phyloP scores from a whole-genome alignment of 1,140 invertebrate genomes.

The Pogonus chalceus region DNA sequence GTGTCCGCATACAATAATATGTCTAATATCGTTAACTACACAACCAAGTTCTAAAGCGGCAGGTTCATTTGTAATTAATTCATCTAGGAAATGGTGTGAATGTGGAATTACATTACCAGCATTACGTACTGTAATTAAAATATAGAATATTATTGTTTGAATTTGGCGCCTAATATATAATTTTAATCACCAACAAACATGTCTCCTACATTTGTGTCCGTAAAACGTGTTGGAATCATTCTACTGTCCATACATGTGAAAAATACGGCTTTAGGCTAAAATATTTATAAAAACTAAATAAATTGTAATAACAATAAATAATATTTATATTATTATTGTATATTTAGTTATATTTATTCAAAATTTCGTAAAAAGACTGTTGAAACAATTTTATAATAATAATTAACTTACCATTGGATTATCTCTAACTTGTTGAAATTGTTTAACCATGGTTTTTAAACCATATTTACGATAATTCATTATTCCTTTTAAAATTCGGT shows the following conservation, averaged over 20 bases:
- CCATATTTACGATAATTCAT: slow-evolving; percentile 76
- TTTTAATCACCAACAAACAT: slow-evolving; percentile 81
- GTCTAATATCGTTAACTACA: slow-evolving; percentile 82
- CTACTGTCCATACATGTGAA: slow-evolving; percentile 96
- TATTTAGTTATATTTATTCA: too few relatives aligned
- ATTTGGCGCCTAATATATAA: neutral
- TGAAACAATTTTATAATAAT: too few relatives aligned
- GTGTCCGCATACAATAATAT: slow-evolving; percentile 93
- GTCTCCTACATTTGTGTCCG: slow-evolving; percentile 89
- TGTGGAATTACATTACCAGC: slow-evolving; percentile 88
- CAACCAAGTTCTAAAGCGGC: slow-evolving; percentile 90
- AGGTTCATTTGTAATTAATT: slow-evolving; percentile 84
- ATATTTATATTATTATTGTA: too few relatives aligned
- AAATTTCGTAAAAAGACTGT: too few relatives aligned
- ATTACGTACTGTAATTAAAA: slow-evolving; percentile 68
- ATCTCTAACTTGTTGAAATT: slow-evolving; percentile 78
- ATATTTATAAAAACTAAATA: slow-evolving; percentile 14
- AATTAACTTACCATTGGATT: slow-evolving; percentile 75
- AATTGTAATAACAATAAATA: too few relatives aligned
- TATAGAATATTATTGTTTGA: neutral
- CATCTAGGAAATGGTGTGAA: slow-evolving; percentile 76
- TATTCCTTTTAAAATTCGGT: slow-evolving; percentile 76
- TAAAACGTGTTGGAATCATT: slow-evolving; percentile 92
- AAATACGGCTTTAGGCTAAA: slow-evolving; percentile 88
- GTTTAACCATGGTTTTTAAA: slow-evolving; percentile 75